Conservation (phyloP, 2,113 vertebrate genomes). For the Neoarius graeffei region DNA sequence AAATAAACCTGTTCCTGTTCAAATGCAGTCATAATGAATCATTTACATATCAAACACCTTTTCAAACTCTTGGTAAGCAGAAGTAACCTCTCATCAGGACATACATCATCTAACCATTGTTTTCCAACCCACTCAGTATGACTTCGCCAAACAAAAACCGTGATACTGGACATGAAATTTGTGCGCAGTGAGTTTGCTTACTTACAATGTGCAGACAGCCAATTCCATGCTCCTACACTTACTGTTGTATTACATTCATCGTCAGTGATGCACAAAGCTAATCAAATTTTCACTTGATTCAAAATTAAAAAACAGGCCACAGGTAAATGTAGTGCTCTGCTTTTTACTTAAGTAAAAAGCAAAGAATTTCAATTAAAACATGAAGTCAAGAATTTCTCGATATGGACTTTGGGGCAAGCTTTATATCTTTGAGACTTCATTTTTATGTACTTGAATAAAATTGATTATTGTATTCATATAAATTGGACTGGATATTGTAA, state of each 20-base stretch:
- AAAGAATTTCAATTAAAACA: neutral
- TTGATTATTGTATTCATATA: neutral
- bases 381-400: neutral
- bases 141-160: neutral
- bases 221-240: neutral
- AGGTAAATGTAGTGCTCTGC: too few relatives aligned
- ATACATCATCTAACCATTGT: neutral
- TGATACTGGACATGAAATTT: neutral
- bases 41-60: slow-evolving; percentile 1
- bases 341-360: neutral
- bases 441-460: neutral
- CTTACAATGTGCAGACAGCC: neutral
- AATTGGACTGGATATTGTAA: neutral
- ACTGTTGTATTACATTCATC: too few relatives aligned
- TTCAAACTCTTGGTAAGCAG: slow-evolving; percentile 14
- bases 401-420: neutral
- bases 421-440: neutral
- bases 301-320: neutral
- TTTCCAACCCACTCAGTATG: neutral
- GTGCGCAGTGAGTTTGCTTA: neutral
- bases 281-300: neutral
- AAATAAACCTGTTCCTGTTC: neutral
- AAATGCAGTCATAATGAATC: neutral
- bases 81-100: neutral
- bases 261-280: neutral